Evolutionary conservation across 2,888 invertebrate genomes (phyloP), one percentile per base, ranked within the genome.

Genomic region (Clitarchus hookeri): DNA sequence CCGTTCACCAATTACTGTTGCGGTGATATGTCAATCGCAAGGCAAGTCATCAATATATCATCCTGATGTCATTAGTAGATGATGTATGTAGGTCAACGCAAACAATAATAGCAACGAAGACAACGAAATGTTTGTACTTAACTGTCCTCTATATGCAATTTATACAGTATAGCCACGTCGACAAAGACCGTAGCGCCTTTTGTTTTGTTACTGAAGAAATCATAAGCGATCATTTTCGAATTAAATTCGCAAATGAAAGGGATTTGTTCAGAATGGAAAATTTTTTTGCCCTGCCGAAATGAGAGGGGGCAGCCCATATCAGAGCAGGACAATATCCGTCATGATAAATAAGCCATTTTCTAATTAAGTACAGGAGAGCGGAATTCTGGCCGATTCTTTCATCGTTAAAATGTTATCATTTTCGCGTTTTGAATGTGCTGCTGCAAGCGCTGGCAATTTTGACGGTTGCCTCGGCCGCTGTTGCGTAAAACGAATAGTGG

Each of bases 41-140:
- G 65, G 23, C 65, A 65, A 65, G 11, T 65, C 65, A 65, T 65
- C 19, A 65, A 65, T 65, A 8, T 12, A n/a, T 23, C n/a, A n/a
- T 65, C n/a, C 65, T n/a, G n/a, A 65, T 65, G 23, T 65, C 65
- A 65, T 65, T 65, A 65, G 65, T n/a, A 65, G 65, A 65, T 65
- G 16, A 1, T 16, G 8, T n/a, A 23, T n/a, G 23, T 19, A 19
- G 19, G 23, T 65, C 0, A n/a, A 8, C 65, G 19, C 65, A 65
- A 9, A n/a, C 11, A 65, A 65, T 48, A 23, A 0, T 23, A 65
- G 65, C 1, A 65, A 65, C 65, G 65, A 65, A 19, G 8, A n/a
- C 65, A 65, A 23, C 16, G 3, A n/a, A 1, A n/a, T 8, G n/a
- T 65, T n/a, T n/a, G 65, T 65, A 65, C 6, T 65, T 65, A 65